Evolutionary conservation across 2,888 invertebrate species (phyloP).

Genomic region (Latrodectus hesperus): DNA sequence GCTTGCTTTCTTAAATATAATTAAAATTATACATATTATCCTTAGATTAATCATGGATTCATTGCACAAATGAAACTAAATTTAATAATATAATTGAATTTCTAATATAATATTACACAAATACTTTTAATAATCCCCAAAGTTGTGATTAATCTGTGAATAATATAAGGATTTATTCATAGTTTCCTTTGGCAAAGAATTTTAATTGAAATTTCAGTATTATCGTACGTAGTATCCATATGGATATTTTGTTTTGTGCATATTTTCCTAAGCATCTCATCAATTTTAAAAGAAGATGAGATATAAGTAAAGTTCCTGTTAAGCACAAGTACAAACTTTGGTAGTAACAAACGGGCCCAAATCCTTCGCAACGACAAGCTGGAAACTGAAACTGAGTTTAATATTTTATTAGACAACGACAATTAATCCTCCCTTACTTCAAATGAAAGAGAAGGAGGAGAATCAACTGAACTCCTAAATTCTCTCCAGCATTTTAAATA

Average conservation of each 20-base stretch:
- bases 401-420: slow-evolving; percentile 36
- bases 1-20: too few relatives aligned
- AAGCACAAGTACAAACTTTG: neutral
- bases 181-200: too few relatives aligned
- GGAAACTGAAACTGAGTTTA: neutral
- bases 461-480: neutral
- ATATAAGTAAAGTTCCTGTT: neutral
- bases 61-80: too few relatives aligned
- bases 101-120: too few relatives aligned
- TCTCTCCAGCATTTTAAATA: neutral
- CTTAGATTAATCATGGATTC: too few relatives aligned
- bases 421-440: slow-evolving; percentile 37
- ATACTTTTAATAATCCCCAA: too few relatives aligned
- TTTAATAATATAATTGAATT: too few relatives aligned
- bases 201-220: too few relatives aligned
- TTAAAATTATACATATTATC: too few relatives aligned
- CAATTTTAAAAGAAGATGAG: slow-evolving; percentile 19
- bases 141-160: too few relatives aligned
- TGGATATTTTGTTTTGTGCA: neutral
- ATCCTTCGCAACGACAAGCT: neutral
- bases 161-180: too few relatives aligned
- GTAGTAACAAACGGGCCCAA: slow-evolving; percentile 15
- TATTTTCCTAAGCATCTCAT: neutral
- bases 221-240: neutral
- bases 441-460: slow-evolving; percentile 8